A percentile compares a stretch with the other conserved stretches of the same genome.
phyloP scores from a whole-genome alignment of 2,113 vertebrate genomes.

The Dasypus novemcinctus region DNA sequence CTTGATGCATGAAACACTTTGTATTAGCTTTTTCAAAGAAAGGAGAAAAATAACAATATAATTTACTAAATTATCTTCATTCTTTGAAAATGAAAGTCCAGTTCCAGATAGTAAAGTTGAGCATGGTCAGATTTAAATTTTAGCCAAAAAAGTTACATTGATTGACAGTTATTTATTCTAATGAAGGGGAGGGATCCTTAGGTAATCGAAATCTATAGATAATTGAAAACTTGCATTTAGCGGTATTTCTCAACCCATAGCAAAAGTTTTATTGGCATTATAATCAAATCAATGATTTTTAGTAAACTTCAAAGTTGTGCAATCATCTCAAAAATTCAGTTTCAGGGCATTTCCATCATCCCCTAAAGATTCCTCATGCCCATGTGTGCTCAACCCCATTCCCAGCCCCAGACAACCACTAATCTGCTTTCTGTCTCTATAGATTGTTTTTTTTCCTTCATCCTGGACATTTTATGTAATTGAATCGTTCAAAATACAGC shows the following conservation, averaged over 20 bases:
- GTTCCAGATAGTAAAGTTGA: constrained; percentile 73
- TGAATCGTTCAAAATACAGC: neutral
- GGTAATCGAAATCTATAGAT: constrained; percentile 61
- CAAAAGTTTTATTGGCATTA: constrained; percentile 38
- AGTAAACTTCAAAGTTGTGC: neutral
- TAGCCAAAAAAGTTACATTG: constrained; percentile 30
- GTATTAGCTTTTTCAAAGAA: constrained; percentile 56
- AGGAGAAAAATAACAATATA: constrained; percentile 34
- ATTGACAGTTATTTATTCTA: constrained; percentile 64
- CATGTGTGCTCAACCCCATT: neutral
- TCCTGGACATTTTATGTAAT: neutral
- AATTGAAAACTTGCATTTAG: constrained; percentile 59
- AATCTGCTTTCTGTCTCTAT: neutral
- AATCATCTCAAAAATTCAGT: neutral
- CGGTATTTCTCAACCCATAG: constrained; percentile 44
- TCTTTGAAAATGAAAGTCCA: constrained; percentile 57
- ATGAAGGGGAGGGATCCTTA: neutral
- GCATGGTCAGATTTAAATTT: constrained; percentile 56
- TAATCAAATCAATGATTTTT: constrained; percentile 19
- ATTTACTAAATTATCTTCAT: constrained; percentile 57
- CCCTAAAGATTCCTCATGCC: neutral
- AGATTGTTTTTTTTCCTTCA: neutral
- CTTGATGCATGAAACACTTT: constrained; percentile 13
- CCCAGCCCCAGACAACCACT: neutral
- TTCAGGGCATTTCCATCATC: neutral